Conservation (phyloP, 2,113 vertebrate genomes). For the Barbus barbus region DNA sequence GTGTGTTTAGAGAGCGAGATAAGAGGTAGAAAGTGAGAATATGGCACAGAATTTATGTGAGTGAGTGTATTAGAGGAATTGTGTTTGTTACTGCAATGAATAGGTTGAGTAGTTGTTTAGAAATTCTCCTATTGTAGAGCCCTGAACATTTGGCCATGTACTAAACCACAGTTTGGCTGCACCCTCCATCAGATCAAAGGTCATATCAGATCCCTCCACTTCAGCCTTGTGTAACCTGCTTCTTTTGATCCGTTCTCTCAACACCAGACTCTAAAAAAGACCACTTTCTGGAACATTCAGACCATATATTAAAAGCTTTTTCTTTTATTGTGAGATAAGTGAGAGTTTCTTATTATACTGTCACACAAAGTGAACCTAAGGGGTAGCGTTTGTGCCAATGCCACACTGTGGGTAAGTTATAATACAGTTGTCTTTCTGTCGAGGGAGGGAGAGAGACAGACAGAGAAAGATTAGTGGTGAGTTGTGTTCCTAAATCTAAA, state of each 20-base stretch:
- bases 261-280: slow-evolving; percentile 50
- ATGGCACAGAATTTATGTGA: neutral
- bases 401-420: slow-evolving; percentile 52
- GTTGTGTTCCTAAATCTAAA: slow-evolving; percentile 66
- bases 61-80: neutral
- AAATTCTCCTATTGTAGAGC: slow-evolving; percentile 17
- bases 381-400: slow-evolving; percentile 44
- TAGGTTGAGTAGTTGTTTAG: neutral
- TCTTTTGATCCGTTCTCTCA: slow-evolving; percentile 36
- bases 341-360: slow-evolving; percentile 57
- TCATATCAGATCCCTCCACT: slow-evolving; percentile 39
- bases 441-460: slow-evolving; percentile 18
- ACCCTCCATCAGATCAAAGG: slow-evolving; percentile 69
- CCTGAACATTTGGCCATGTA: slow-evolving; percentile 10
- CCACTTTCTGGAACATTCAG: slow-evolving; percentile 61
- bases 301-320: slow-evolving; percentile 49
- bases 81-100: neutral
- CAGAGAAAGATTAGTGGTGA: slow-evolving; percentile 48
- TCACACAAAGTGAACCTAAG: slow-evolving; percentile 52
- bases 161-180: slow-evolving; percentile 31
- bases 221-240: neutral
- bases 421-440: slow-evolving; percentile 50
- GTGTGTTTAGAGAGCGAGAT: neutral
- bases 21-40: neutral
- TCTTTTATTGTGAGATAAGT: too few relatives aligned